These are phyloP conservation scores for Silurus asotus DNA, from an alignment of 2,113 vertebrate genomes.

Conservation along the genomic window DNA sequence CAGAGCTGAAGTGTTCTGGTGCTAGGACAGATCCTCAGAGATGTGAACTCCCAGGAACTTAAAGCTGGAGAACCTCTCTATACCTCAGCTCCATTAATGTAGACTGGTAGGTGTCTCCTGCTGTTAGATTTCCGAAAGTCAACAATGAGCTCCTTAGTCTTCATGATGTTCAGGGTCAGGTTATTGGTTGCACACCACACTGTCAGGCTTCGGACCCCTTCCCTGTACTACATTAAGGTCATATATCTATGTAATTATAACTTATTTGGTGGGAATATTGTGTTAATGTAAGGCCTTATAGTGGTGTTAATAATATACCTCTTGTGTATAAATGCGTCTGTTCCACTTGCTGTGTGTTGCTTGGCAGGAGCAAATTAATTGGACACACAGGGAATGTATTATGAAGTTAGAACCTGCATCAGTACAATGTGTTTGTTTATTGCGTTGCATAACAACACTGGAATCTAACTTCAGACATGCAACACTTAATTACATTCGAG, in stretches of 20 bases:
- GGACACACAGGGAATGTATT: conserved; percentile 61
- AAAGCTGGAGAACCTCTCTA: too few species aligned
- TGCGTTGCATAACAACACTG: conserved; percentile 54
- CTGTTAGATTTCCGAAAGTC: too few species aligned
- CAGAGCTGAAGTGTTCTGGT: too few species aligned
- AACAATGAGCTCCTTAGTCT: too few species aligned
- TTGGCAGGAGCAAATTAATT: conserved; percentile 62
- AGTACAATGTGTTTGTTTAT: conserved; percentile 71
- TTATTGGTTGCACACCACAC: too few species aligned
- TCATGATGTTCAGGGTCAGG: too few species aligned
- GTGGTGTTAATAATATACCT: not conserved
- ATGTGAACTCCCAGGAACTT: too few species aligned
- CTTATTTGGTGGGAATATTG: not conserved
- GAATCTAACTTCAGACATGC: not conserved
- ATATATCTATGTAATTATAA: too few species aligned
- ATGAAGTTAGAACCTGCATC: conserved; percentile 39
- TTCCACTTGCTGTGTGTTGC: conserved; percentile 11
- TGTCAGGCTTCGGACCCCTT: too few species aligned
- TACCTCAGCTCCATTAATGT: too few species aligned
- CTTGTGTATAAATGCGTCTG: not conserved
- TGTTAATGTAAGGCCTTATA: not conserved
- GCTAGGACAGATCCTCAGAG: too few species aligned
- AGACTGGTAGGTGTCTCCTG: too few species aligned
- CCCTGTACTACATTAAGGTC: not conserved
- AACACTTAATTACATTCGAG: not conserved